phyloP scores from a whole-genome alignment of 2,797 vertebrate genomes.

The Rhinophrynus dorsalis region DNA sequence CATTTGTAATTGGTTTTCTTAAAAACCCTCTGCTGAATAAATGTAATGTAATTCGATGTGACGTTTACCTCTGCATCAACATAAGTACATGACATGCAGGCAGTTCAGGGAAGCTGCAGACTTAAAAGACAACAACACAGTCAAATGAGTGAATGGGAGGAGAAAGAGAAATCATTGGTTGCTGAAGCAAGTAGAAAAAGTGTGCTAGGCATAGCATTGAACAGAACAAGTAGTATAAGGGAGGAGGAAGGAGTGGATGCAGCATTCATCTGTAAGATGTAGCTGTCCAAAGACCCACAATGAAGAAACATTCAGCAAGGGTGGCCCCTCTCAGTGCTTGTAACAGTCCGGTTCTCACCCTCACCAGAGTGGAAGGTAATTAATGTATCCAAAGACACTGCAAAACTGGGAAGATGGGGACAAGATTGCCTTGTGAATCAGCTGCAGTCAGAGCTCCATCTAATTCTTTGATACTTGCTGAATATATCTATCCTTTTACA shows the following conservation, averaged over 20 bases:
- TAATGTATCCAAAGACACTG: neutral
- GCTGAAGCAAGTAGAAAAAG: slow-evolving; percentile 9
- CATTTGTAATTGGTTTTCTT: no score
- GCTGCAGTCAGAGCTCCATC: neutral
- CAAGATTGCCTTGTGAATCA: neutral
- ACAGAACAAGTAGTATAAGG: neutral
- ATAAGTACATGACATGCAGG: slow-evolving; percentile 54
- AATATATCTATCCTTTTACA: no score
- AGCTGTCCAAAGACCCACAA: slow-evolving; percentile 81
- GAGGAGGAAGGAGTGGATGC: slow-evolving; percentile 52
- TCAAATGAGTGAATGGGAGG: slow-evolving; percentile 34
- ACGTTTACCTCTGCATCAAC: slow-evolving; percentile 32
- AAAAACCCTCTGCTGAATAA: no score
- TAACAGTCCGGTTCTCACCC: slow-evolving; percentile 94
- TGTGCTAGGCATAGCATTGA: slow-evolving; percentile 45
- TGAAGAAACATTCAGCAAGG: slow-evolving; percentile 96
- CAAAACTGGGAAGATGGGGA: neutral
- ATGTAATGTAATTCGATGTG: no score
- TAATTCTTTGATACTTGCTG: neutral
- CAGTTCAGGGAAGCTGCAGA: slow-evolving; percentile 59
- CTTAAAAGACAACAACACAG: slow-evolving; percentile 53
- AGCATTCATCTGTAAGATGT: slow-evolving; percentile 63
- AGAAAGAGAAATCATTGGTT: neutral
- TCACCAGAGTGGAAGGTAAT: slow-evolving; percentile 96
- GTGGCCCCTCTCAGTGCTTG: slow-evolving; percentile 94